Conservation (phyloP, 2,888 invertebrate genomes). For the Drosophila tanythrix region DNA sequence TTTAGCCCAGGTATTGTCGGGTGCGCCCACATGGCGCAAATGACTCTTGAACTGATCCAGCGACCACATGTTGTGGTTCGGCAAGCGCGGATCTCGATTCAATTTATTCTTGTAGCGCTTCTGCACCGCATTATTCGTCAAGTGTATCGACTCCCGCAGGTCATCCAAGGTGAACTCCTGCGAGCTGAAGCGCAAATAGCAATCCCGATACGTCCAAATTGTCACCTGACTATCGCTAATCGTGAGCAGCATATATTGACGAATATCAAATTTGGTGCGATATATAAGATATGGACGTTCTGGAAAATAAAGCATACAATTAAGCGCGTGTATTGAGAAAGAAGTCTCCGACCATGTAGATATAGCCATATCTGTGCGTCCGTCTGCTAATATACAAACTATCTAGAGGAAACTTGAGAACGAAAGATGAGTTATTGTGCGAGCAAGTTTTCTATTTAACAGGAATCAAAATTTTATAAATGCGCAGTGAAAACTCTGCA, state of each 20-base stretch:
- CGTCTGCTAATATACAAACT: no score
- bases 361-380: neutral
- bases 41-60: conserved; percentile 89
- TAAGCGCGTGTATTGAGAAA: neutral
- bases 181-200: conserved; percentile 94
- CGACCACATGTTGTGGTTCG: conserved; percentile 94
- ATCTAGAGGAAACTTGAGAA: no score
- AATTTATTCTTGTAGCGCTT: conserved; percentile 87
- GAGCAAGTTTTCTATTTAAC: neutral
- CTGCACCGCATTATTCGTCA: conserved; percentile 95
- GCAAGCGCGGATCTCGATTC: conserved; percentile 87
- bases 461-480: no score
- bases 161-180: conserved; percentile 91
- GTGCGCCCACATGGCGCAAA: conserved; percentile 85
- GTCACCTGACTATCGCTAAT: conserved; percentile 90
- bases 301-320: conserved; percentile 75
- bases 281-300: conserved; percentile 93
- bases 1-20: conserved; percentile 88
- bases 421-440: neutral
- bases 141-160: conserved; percentile 93
- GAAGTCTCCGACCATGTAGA: neutral
- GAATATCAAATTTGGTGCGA: conserved; percentile 95
- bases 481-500: no score
- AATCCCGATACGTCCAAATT: conserved; percentile 94
- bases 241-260: conserved; percentile 93